A percentile compares a stretch with the other conserved stretches of the same genome.
These are phyloP conservation scores for Drosophila nigritarsus DNA, from an alignment of 2,888 invertebrate genomes.

Conservation along the genomic window DNA sequence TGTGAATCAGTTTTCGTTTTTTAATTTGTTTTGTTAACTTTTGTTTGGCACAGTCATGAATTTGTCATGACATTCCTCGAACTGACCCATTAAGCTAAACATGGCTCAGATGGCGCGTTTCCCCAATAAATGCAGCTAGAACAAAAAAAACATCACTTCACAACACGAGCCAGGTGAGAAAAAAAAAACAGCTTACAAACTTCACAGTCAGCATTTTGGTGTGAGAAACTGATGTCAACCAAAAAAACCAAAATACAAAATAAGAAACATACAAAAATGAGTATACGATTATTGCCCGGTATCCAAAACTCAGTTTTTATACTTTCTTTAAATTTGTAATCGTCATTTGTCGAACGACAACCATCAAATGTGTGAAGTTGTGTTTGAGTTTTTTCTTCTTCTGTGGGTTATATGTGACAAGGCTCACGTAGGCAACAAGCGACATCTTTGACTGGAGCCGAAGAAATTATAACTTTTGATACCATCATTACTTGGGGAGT, in stretches of 20 bases:
- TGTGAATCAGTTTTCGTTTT: background rate
- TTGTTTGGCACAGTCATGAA: conserved; percentile 29
- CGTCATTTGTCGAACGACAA: conserved; percentile 23
- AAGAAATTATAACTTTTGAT: too few species aligned
- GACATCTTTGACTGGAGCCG: background rate
- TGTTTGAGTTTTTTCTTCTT: conserved; percentile 3
- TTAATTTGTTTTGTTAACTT: conserved; percentile 1
- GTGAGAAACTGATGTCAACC: conserved; percentile 38
- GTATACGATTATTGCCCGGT: background rate
- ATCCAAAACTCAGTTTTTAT: conserved; percentile 20
- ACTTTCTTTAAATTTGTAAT: conserved; percentile 53
- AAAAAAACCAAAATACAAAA: conserved; percentile 4
- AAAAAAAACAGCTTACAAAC: conserved; percentile 11
- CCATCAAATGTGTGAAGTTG: conserved; percentile 13
- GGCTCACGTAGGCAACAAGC: conserved; percentile 42
- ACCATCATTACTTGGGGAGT: background rate
- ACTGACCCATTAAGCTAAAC: conserved; percentile 55
- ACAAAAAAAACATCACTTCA: conserved; percentile 18
- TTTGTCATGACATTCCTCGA: conserved; percentile 25
- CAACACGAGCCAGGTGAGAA: conserved; percentile 39
- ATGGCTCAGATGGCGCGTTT: conserved; percentile 51
- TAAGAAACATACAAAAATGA: background rate
- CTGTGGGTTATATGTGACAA: conserved; percentile 23
- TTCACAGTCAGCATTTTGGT: conserved; percentile 25
- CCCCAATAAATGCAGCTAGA: conserved; percentile 31